These are phyloP conservation scores for Melinopterus prodromus DNA, from an alignment of 2,888 invertebrate species.

Conservation along the genomic window DNA sequence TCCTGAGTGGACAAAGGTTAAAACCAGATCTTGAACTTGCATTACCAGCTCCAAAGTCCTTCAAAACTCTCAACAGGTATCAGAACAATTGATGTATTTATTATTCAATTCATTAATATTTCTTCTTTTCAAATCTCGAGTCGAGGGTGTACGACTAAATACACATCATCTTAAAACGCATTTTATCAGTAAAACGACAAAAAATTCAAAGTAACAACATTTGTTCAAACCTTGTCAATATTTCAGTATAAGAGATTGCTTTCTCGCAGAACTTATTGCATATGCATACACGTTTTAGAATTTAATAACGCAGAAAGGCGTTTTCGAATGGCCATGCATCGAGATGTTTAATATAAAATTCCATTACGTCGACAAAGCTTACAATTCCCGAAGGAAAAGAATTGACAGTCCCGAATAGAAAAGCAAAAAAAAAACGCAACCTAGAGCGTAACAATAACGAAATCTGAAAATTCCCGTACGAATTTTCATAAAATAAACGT, in stretches of 20 bases:
- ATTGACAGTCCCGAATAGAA: conserved; percentile 6
- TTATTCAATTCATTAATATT: too few relatives aligned
- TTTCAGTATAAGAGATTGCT: not conserved
- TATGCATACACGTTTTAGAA: conserved; percentile 4
- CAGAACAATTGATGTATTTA: too few relatives aligned
- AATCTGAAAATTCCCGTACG: not conserved
- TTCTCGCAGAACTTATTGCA: not conserved
- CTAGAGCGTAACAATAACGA: conserved; percentile 10
- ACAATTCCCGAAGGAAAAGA: not conserved
- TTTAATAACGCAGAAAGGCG: not conserved
- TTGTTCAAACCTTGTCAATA: not conserved
- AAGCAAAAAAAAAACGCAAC: not conserved
- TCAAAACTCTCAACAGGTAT: too few relatives aligned
- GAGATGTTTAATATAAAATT: conserved; percentile 18
- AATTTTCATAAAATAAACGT: not conserved
- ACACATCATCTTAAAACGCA: not conserved
- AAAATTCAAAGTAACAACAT: not conserved
- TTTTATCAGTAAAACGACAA: not conserved
- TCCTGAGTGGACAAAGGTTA: too few relatives aligned
- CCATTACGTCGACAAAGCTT: conserved; percentile 16
- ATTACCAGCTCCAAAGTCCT: too few relatives aligned
- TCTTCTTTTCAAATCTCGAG: too few relatives aligned
- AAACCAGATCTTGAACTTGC: too few relatives aligned
- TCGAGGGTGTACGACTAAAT: too few relatives aligned
- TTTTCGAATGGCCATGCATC: not conserved